Evolutionary conservation across 2,797 vertebrate species (phyloP).

Genomic region (Myoxocephalus aenaeus): DNA sequence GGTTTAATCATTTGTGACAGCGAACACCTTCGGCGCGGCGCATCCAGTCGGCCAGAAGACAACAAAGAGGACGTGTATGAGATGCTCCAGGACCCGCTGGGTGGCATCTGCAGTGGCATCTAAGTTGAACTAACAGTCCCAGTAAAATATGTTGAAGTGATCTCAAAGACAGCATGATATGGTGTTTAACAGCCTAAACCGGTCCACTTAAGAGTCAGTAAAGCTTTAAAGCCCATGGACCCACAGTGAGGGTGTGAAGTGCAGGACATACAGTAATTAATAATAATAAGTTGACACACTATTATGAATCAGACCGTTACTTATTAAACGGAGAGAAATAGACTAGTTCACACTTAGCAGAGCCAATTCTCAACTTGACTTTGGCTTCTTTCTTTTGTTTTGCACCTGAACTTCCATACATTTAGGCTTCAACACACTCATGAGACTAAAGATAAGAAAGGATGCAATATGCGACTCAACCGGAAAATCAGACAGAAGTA

Average conservation of each 20-base stretch:
- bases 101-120: not conserved
- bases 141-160: not conserved
- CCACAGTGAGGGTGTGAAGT: not conserved
- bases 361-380: too few species aligned
- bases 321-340: not conserved
- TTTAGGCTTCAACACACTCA: too few species aligned
- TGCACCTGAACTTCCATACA: not conserved
- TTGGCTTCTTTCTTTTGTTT: not conserved
- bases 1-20: not conserved
- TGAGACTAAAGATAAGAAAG: accelerated
- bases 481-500: not conserved
- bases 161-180: not conserved
- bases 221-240: not conserved
- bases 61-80: not conserved
- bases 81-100: not conserved
- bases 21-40: not conserved
- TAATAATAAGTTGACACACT: not conserved
- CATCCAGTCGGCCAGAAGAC: not conserved
- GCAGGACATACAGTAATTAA: not conserved
- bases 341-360: not conserved
- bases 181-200: not conserved
- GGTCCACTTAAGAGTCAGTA: not conserved
- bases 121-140: not conserved
- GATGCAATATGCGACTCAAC: not conserved
- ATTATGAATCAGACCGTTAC: not conserved